phyloP scores from a whole-genome alignment of 2,888 invertebrate species.

The Hypomecis punctinalis region DNA sequence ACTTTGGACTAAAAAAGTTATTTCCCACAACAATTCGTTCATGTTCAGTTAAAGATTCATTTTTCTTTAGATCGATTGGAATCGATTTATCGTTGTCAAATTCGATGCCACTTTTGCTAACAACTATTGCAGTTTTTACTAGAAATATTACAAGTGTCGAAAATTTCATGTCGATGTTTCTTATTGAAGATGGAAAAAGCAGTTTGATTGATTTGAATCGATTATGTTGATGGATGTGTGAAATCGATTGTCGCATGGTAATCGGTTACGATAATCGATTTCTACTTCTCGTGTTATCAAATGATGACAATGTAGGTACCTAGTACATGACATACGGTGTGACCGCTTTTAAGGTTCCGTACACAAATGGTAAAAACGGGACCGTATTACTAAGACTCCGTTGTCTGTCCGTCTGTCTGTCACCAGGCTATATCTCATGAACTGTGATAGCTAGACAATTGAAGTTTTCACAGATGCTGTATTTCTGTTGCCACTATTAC shows the following conservation, averaged over 20 bases:
- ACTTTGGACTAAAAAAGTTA: slow-evolving; percentile 20
- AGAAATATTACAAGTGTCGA: not conserved
- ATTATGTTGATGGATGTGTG: not conserved
- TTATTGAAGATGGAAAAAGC: slow-evolving; percentile 3
- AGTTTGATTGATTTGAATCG: slow-evolving; percentile 11
- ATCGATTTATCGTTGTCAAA: not conserved
- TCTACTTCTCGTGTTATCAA: not conserved
- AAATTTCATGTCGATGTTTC: slow-evolving; percentile 3
- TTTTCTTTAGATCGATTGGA: not conserved
- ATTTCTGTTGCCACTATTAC: too few relatives aligned
- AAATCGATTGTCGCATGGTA: slow-evolving; percentile 4
- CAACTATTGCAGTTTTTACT: not conserved
- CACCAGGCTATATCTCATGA: too few relatives aligned
- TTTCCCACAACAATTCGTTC: slow-evolving; percentile 2
- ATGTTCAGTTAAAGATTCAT: not conserved
- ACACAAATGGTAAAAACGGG: too few relatives aligned
- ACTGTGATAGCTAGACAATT: too few relatives aligned
- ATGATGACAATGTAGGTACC: not conserved
- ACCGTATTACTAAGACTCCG: too few relatives aligned
- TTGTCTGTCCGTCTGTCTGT: too few relatives aligned
- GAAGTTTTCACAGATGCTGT: too few relatives aligned
- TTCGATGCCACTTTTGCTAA: not conserved
- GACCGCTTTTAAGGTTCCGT: too few relatives aligned
- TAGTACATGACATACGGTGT: too few relatives aligned
- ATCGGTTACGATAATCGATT: not conserved